Conservation (phyloP, 2,113 vertebrate genomes). For the Gallinago jamesoni region DNA sequence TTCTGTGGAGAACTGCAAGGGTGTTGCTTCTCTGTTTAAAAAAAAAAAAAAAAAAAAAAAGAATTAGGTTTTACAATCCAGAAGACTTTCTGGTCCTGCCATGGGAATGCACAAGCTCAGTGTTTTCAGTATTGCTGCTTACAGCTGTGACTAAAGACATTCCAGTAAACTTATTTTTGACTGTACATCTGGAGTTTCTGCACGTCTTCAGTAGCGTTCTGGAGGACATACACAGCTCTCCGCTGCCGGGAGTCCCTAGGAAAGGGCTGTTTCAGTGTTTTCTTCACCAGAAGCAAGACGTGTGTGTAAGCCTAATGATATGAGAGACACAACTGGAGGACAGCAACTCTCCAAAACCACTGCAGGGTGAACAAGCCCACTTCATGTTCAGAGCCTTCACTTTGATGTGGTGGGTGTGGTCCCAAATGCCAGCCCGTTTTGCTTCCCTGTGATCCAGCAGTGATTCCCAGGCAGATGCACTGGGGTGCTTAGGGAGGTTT, state of each 20-base stretch:
- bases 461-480: not conserved
- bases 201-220: not conserved
- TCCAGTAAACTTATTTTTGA: slow-evolving; percentile 79
- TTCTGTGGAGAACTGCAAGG: not conserved
- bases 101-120: slow-evolving; percentile 58
- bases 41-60: not conserved
- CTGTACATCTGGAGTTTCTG: slow-evolving; percentile 44
- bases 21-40: not conserved
- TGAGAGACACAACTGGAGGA: not conserved
- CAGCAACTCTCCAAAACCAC: not conserved
- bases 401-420: not conserved
- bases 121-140: slow-evolving; percentile 70
- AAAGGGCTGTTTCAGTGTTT: not conserved
- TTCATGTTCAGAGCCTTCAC: not conserved
- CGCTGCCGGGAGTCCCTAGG: not conserved
- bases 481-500: not conserved
- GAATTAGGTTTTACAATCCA: slow-evolving; percentile 29
- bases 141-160: slow-evolving; percentile 72
- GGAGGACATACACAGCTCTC: not conserved
- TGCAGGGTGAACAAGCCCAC: not conserved
- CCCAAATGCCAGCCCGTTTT: not conserved
- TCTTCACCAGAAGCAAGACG: not conserved
- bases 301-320: not conserved
- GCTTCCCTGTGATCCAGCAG: not conserved
- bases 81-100: slow-evolving; percentile 43